Conservation (phyloP, 2,797 vertebrate genomes). For the Platalea minor region DNA sequence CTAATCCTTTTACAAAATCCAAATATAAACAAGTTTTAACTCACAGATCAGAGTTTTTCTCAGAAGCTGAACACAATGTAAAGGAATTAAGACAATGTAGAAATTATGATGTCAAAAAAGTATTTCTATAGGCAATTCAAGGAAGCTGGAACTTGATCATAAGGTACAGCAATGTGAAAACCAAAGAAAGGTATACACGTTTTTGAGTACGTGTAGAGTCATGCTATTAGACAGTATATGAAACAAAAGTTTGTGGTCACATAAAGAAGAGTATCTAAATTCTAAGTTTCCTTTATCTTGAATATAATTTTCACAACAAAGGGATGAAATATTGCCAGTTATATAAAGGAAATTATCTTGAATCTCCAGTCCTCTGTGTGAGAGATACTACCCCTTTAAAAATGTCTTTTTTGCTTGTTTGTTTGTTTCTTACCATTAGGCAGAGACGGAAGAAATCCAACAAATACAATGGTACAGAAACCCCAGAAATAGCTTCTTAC, state of each 20-base stretch:
- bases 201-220: not conserved
- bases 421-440: not conserved
- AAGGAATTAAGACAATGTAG: not conserved
- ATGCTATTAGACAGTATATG: not conserved
- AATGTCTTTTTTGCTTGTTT: not conserved
- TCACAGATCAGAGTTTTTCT: not conserved
- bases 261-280: not conserved
- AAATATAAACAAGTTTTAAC: not conserved
- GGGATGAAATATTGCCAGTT: not conserved
- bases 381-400: not conserved
- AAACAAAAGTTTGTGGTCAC: not conserved
- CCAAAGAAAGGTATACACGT: rapidly evolving
- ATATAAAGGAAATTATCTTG: not conserved
- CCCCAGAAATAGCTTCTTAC: not conserved
- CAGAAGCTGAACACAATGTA: not conserved
- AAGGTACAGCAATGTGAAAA: not conserved
- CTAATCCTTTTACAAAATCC: not conserved
- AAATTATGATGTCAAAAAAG: not conserved
- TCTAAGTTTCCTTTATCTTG: not conserved
- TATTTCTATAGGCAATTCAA: not conserved
- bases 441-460: not conserved
- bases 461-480: not conserved
- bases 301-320: not conserved
- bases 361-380: not conserved
- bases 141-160: not conserved